Percentiles rank a stretch among this genome's conserved stretches.
phyloP scores from a whole-genome alignment of 35 echinoderm and acorn worm species.

The Eucidaris tribuloides region DNA sequence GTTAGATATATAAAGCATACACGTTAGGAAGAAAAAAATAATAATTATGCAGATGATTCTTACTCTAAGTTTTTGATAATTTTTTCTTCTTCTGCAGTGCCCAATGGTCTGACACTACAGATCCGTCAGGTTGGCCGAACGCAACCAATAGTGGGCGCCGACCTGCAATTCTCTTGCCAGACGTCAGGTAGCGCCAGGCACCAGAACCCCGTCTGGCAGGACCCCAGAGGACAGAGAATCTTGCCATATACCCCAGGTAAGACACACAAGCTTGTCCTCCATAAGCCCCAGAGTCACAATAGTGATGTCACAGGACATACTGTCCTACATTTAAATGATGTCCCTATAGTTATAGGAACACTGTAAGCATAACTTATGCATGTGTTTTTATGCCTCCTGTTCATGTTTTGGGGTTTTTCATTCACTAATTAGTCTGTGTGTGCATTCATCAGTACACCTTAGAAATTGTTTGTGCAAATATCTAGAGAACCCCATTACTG shows the following conservation, averaged over 20 bases:
- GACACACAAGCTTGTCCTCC: background rate
- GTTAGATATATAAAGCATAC: background rate
- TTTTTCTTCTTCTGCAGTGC: constrained; percentile 23
- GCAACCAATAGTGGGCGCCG: background rate
- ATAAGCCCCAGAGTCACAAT: background rate
- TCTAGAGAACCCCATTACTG: too few species aligned
- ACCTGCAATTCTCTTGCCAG: constrained; percentile 48
- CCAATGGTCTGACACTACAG: background rate
- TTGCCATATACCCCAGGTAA: background rate
- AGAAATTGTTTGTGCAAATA: too few species aligned
- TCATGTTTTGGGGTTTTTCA: background rate
- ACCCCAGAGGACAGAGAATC: constrained; percentile 51
- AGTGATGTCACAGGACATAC: too few species aligned
- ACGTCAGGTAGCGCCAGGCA: constrained; percentile 13
- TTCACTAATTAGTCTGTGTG: background rate
- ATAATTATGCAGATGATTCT: background rate
- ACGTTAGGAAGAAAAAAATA: too few species aligned
- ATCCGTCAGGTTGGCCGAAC: constrained; percentile 55
- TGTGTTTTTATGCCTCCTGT: background rate
- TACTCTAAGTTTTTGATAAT: background rate
- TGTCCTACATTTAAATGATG: too few species aligned
- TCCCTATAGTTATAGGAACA: too few species aligned
- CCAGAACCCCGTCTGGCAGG: constrained; percentile 52
- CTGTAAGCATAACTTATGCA: too few species aligned
- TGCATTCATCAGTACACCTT: too few species aligned